Conservation (phyloP, 2,888 invertebrate genomes). For the Caenorhabditis sp. region DNA sequence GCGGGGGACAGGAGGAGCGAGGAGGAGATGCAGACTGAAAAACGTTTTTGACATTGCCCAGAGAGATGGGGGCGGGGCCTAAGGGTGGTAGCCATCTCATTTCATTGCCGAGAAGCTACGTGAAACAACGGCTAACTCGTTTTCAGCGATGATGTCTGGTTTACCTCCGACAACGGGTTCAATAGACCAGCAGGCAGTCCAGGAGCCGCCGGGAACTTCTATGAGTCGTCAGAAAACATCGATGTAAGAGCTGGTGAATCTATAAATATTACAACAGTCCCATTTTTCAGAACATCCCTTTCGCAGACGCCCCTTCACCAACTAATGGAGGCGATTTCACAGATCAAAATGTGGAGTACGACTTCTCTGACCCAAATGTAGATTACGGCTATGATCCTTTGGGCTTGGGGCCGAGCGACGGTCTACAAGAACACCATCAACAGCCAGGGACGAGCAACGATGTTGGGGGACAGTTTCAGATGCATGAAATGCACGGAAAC, state of each 20-base stretch:
- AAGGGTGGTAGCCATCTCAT: slow-evolving; percentile 8
- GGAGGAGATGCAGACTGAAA: slow-evolving; percentile 61
- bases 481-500: slow-evolving; percentile 54
- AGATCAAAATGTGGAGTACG: no score
- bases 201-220: slow-evolving; percentile 17
- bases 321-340: background rate
- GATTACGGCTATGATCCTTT: slow-evolving; percentile 27
- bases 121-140: slow-evolving; percentile 2
- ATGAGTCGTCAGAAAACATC: slow-evolving; percentile 38
- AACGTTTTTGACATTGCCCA: slow-evolving; percentile 55
- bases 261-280: background rate
- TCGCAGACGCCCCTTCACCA: slow-evolving; percentile 41
- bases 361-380: no score
- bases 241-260: slow-evolving; percentile 22
- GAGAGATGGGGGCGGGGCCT: slow-evolving; percentile 50
- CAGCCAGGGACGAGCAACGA: slow-evolving; percentile 22
- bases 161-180: slow-evolving; percentile 40
- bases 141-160: slow-evolving; percentile 67
- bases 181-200: slow-evolving; percentile 49
- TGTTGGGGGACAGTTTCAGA: slow-evolving; percentile 45
- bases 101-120: slow-evolving; percentile 14
- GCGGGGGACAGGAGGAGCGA: slow-evolving; percentile 50
- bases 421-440: slow-evolving; percentile 25
- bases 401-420: slow-evolving; percentile 21
- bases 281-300: slow-evolving; percentile 57